Conservation (phyloP, 1,140 invertebrate genomes). For the Leptoteleia sp. region DNA sequence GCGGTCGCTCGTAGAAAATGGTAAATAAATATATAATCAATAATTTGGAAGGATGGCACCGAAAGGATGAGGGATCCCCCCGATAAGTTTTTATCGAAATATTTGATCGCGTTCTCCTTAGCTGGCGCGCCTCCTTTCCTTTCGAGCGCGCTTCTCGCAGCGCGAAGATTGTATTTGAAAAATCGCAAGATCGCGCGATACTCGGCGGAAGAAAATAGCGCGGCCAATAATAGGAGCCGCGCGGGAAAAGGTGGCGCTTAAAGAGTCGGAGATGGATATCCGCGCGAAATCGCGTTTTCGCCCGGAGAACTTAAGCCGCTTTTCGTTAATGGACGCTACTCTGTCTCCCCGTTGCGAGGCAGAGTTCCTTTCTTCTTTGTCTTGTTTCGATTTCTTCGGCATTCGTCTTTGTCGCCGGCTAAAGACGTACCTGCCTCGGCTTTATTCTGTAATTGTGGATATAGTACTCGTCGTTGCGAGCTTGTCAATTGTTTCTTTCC, state of each 20-base stretch:
- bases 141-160: background rate
- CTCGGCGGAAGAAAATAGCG: conserved; percentile 43
- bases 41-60: conserved; percentile 34
- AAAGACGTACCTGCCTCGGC: conserved; percentile 2
- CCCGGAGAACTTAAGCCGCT: conserved; percentile 49
- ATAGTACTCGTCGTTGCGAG: background rate
- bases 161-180: conserved; percentile 39
- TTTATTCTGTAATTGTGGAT: conserved; percentile 14
- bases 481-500: too few species aligned
- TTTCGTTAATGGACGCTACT: conserved; percentile 49
- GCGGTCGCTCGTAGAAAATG: too few species aligned
- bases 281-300: conserved; percentile 39
- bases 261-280: conserved; percentile 20
- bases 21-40: conserved; percentile 57
- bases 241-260: conserved; percentile 17
- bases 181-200: conserved; percentile 43
- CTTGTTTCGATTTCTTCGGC: conserved; percentile 36
- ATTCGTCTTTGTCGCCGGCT: conserved; percentile 35
- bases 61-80: conserved; percentile 36
- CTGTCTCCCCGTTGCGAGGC: conserved; percentile 36
- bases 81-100: conserved; percentile 49
- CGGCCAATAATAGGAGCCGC: conserved; percentile 23
- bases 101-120: conserved; percentile 28
- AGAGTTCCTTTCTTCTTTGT: conserved; percentile 15
- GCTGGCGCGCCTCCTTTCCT: background rate